A percentile compares a stretch with the other conserved stretches of the same genome.
Evolutionary conservation across 2,113 vertebrate genomes (phyloP).

Genomic region (Aspidoscelis tigris): DNA sequence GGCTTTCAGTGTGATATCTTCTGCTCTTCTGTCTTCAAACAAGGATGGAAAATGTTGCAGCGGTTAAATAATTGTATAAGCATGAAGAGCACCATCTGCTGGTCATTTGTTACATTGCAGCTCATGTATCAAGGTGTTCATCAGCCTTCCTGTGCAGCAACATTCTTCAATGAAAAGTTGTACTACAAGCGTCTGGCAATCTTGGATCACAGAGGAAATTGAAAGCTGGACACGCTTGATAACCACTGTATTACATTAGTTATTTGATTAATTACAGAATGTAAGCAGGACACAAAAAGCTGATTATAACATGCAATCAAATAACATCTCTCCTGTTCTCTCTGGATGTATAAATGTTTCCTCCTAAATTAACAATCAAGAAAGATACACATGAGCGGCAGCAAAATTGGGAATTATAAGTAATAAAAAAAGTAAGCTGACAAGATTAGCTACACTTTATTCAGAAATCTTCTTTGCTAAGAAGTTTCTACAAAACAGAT

Average conservation of each 20-base stretch:
- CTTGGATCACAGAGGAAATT: constrained; percentile 18
- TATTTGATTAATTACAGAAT: constrained; percentile 30
- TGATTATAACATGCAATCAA: neutral
- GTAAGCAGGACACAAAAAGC: constrained; percentile 11
- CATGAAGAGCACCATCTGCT: constrained; percentile 14
- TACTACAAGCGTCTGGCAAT: constrained; percentile 2
- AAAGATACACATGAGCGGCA: neutral
- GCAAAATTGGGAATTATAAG: neutral
- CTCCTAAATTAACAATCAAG: constrained; percentile 18
- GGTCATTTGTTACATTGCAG: neutral
- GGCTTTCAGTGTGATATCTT: neutral
- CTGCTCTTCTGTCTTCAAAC: neutral
- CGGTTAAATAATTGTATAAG: neutral
- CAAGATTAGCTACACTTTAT: constrained; percentile 21
- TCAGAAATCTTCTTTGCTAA: neutral
- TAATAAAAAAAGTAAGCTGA: neutral
- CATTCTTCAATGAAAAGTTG: neutral
- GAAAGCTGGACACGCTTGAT: constrained; percentile 29
- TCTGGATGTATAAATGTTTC: neutral
- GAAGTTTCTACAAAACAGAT: fast-evolving
- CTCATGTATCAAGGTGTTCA: neutral
- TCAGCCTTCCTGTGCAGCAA: neutral
- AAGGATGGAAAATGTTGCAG: neutral
- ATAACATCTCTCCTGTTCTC: neutral
- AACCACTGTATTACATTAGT: constrained; percentile 10